Percentiles rank a stretch among this genome's conserved stretches.
Evolutionary conservation across 2,797 vertebrate species (phyloP).

Genomic region (Pelochelys cantorii): DNA sequence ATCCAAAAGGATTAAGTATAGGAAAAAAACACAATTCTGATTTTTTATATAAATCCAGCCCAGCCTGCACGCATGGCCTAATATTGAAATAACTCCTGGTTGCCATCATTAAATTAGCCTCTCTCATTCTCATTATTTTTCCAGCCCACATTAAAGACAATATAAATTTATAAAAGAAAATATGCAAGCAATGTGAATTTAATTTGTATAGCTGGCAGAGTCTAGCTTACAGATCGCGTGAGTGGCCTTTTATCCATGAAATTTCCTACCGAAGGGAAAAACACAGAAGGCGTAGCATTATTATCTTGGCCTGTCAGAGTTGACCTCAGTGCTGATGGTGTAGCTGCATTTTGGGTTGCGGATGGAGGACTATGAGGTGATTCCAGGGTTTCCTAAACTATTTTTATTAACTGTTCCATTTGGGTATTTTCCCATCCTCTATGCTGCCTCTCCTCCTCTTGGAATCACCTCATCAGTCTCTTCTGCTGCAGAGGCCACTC

Average conservation of each 20-base stretch:
- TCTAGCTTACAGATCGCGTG: background rate
- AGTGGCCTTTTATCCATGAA: conserved; percentile 28
- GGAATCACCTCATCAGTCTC: background rate
- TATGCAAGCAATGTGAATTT: background rate
- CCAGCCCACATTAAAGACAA: conserved; percentile 5
- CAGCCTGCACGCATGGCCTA: background rate
- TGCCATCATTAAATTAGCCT: background rate
- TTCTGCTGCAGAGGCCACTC: background rate
- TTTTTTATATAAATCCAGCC: conserved; percentile 17
- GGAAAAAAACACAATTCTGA: background rate
- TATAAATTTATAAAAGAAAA: conserved; percentile 4
- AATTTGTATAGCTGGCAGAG: conserved; percentile 38
- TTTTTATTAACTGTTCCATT: background rate
- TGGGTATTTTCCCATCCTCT: background rate
- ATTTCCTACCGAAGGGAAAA: conserved; percentile 4
- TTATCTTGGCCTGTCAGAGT: background rate
- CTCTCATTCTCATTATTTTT: background rate
- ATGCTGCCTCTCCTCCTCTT: background rate
- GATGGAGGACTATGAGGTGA: background rate
- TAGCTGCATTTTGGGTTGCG: background rate
- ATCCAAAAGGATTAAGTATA: background rate
- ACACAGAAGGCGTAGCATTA: background rate
- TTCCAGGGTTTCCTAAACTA: background rate
- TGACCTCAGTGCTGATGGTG: background rate
- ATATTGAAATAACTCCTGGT: conserved; percentile 30